A percentile compares a stretch with the other conserved stretches of the same genome.
Conservation (phyloP, 2,888 invertebrate genomes). For the Xiphydria camelus region DNA sequence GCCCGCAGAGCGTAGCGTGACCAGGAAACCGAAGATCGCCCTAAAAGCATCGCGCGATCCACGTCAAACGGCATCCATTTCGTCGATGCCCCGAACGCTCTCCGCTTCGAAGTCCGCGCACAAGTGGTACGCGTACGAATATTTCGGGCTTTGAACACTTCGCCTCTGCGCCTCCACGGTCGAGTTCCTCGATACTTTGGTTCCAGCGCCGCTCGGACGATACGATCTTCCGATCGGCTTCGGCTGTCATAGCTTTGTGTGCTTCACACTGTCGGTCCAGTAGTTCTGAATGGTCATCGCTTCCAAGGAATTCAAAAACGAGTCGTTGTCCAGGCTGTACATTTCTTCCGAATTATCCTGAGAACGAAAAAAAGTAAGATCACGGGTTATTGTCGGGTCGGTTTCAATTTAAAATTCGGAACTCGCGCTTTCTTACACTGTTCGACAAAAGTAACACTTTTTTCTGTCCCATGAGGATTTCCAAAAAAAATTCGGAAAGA, state of each 20-base stretch:
- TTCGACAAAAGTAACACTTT: too few species aligned
- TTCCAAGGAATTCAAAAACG: conserved; percentile 89
- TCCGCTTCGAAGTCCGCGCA: background rate
- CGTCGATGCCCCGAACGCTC: background rate
- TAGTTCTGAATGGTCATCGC: conserved; percentile 94
- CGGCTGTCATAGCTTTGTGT: conserved; percentile 75
- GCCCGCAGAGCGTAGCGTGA: too few species aligned
- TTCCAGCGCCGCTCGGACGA: too few species aligned
- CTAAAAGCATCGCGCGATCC: too few species aligned
- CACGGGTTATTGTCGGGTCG: conserved; percentile 8
- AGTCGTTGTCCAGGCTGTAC: conserved; percentile 93
- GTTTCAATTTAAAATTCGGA: conserved; percentile 2
- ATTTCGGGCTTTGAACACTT: background rate
- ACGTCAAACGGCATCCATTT: background rate
- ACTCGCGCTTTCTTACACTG: background rate
- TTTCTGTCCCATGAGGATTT: too few species aligned
- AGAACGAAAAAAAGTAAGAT: conserved; percentile 56
- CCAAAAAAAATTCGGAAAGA: too few species aligned
- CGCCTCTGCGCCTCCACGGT: background rate
- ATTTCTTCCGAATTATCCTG: conserved; percentile 93
- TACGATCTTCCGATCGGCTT: conserved; percentile 22
- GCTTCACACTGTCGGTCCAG: conserved; percentile 90
- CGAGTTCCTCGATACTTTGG: too few species aligned
- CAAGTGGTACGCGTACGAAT: background rate
- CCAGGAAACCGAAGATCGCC: too few species aligned